Evolutionary conservation across 2,888 invertebrate genomes (phyloP), one percentile per base, ranked within the genome.

Genomic region (Entomobrya multifasciata): DNA sequence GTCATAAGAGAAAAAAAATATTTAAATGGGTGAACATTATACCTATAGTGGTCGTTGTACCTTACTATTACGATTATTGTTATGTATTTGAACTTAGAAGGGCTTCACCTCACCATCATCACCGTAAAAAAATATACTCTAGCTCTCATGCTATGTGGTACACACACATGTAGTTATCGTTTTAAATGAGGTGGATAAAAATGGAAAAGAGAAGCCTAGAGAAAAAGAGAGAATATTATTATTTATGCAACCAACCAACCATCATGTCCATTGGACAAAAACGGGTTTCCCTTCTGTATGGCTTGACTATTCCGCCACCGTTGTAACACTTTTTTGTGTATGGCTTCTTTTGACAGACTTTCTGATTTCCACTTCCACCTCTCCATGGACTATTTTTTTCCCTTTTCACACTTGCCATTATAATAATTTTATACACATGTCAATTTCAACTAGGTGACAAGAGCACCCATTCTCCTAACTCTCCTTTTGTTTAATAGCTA

Each of bases 251-350:
- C 57, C 36, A 62, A n/a, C n/a, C n/a, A n/a, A 41, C 44, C 74
- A 67, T 22, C 60, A 44, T 81, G 80, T 80, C 70, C 65, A 44
- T n/a, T n/a, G n/a, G n/a, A n/a, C n/a, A n/a, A n/a, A 67, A 62
- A 17, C 55, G 80, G 80, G 55, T 80, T 80, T 80, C 70, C 79
- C 44, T 25, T 15, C 25, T 47, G 25, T 60, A n/a, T 70, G 47
- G 70, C 52, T 52, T 80, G n/a, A n/a, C n/a, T n/a, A n/a, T 80
- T 55, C n/a, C n/a, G n/a, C n/a, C n/a, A n/a, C n/a, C n/a, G n/a
- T n/a, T 44, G 17, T 13, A 55, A 55, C 80, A 52, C 67, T 70
- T 78, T 47, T 80, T 22, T n/a, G n/a, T n/a, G n/a, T 70, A 80
- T 11, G 70, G 80, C 80, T 80, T 80, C 80, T 8, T 17, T 52